Conservation (phyloP, 2,888 invertebrate species). For the Melitaea athalia region DNA sequence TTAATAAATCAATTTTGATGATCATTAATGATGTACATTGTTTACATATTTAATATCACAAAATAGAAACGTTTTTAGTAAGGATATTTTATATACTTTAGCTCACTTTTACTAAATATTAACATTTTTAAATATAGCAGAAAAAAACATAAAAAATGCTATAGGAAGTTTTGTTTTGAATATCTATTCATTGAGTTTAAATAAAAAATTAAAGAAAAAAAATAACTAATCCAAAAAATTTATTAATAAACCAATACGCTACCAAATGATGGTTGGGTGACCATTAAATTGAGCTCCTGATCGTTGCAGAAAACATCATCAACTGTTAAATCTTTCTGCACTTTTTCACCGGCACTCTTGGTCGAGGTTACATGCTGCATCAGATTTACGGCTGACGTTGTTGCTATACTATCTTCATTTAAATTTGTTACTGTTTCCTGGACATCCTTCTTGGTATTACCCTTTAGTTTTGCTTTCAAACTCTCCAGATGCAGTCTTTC, state of each 20-base stretch:
- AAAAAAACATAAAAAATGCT: too few species aligned
- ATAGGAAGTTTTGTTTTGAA: too few species aligned
- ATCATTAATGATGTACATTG: too few species aligned
- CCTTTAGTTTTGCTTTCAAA: constrained; percentile 45
- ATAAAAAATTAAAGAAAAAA: background rate
- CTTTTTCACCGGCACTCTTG: constrained; percentile 18
- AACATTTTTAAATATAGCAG: too few species aligned
- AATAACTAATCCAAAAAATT: background rate
- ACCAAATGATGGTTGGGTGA: constrained; percentile 53
- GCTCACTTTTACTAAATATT: too few species aligned
- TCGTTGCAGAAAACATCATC: constrained; percentile 53
- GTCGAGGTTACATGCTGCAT: constrained; percentile 39
- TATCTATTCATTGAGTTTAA: too few species aligned
- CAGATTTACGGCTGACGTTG: constrained; percentile 42
- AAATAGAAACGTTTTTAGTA: too few species aligned
- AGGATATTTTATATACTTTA: too few species aligned
- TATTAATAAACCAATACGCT: constrained; percentile 33
- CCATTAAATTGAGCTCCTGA: constrained; percentile 55
- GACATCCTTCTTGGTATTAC: constrained; percentile 15
- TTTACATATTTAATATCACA: too few species aligned
- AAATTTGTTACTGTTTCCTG: constrained; percentile 6
- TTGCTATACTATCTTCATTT: constrained; percentile 14
- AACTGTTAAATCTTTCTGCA: constrained; percentile 19
- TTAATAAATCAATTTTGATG: too few species aligned
- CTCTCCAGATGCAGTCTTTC: constrained; percentile 67